Evolutionary conservation across 2,888 invertebrate genomes (phyloP).

Genomic region (Agonum fuliginosum): DNA sequence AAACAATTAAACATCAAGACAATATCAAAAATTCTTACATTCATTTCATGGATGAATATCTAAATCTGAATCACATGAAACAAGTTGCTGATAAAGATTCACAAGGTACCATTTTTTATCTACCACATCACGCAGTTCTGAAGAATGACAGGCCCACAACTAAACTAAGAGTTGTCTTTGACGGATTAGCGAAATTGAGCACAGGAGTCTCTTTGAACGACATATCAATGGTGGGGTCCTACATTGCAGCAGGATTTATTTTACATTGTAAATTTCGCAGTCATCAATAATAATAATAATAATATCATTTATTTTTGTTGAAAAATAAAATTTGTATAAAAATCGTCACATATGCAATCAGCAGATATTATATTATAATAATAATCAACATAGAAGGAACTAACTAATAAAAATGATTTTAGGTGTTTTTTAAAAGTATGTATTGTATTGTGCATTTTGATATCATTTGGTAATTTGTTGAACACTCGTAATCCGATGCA

Average conservation of each 20-base stretch:
- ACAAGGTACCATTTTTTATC: conserved; percentile 42
- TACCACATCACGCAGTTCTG: conserved; percentile 57
- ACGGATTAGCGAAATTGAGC: conserved; percentile 27
- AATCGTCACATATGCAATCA: no score
- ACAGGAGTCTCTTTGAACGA: conserved; percentile 6
- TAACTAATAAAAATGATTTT: no score
- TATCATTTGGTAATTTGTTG: no score
- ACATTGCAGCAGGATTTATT: conserved; percentile 21
- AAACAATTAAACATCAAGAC: conserved; percentile 22
- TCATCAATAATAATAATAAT: no score
- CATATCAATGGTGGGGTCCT: conserved; percentile 22
- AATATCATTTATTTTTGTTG: no score
- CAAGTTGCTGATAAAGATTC: neutral
- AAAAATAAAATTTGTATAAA: no score
- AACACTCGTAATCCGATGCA: no score
- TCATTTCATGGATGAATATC: conserved; percentile 57
- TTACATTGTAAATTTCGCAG: conserved; percentile 9
- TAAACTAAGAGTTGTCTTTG: conserved; percentile 55
- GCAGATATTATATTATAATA: no score
- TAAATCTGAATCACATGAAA: conserved; percentile 43
- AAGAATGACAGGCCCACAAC: conserved; percentile 47
- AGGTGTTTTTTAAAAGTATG: no score
- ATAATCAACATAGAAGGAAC: no score
- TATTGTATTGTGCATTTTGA: no score
- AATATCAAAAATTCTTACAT: conserved; percentile 37